These are phyloP conservation scores for Indicator maculatus DNA, from an alignment of 2,113 vertebrate species.

Conservation along the genomic window DNA sequence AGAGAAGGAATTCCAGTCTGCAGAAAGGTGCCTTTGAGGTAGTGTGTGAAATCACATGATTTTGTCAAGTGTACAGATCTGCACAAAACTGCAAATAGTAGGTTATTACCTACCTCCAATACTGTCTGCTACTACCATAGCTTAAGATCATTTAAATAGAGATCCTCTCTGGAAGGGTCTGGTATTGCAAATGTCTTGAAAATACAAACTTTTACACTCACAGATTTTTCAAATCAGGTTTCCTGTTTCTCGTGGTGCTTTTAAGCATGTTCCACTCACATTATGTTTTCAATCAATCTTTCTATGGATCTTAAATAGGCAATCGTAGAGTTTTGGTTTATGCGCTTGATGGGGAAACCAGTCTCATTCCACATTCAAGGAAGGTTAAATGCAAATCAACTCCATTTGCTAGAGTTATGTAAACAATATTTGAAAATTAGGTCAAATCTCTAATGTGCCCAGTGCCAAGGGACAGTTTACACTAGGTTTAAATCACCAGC, in stretches of 20 bases:
- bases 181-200: not conserved
- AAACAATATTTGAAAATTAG: not conserved
- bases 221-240: not conserved
- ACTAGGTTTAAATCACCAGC: not conserved
- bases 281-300: not conserved
- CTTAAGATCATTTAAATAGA: not conserved
- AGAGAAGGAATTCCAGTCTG: not conserved
- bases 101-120: not conserved
- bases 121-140: not conserved
- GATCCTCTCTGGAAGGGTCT: not conserved
- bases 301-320: not conserved
- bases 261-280: not conserved
- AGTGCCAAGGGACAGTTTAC: not conserved
- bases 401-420: not conserved
- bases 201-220: not conserved
- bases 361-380: not conserved
- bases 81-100: too few relatives aligned
- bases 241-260: not conserved
- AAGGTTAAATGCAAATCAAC: not conserved
- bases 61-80: not conserved
- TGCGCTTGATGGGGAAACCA: not conserved
- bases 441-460: not conserved
- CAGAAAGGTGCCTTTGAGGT: not conserved
- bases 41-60: rapidly evolving
- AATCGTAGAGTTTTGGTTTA: not conserved